Percentiles rank a stretch among this genome's conserved stretches.
These are phyloP conservation scores for Motacilla alba DNA, from an alignment of 2,113 vertebrate genomes.

Conservation along the genomic window DNA sequence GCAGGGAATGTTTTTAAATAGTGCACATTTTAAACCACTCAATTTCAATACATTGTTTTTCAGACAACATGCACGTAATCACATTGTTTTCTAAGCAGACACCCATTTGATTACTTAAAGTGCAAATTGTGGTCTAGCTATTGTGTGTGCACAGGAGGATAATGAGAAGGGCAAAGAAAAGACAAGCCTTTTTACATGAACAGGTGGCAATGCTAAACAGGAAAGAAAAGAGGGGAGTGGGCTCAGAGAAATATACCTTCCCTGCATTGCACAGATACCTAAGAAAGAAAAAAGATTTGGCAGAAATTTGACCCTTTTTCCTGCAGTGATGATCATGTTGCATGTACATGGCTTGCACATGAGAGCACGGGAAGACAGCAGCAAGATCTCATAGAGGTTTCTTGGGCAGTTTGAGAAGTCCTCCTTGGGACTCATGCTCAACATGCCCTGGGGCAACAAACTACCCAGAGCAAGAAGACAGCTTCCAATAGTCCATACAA, in stretches of 20 bases:
- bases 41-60: background rate
- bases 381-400: background rate
- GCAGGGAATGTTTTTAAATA: background rate
- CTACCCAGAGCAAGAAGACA: background rate
- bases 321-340: background rate
- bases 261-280: background rate
- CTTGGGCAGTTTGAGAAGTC: background rate
- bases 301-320: background rate
- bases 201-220: background rate
- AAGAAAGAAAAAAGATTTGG: background rate
- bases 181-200: background rate
- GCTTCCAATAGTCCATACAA: background rate
- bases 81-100: background rate
- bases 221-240: background rate
- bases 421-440: background rate
- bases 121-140: background rate
- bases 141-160: background rate
- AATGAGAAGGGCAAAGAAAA: background rate
- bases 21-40: background rate
- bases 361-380: background rate
- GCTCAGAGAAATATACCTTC: background rate
- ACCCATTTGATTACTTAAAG: background rate
- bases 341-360: background rate
- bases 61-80: background rate
- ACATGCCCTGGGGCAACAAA: rapidly evolving